Percentiles rank a stretch among this genome's conserved stretches.
Evolutionary conservation across 1,140 invertebrate species (phyloP).

Genomic region (Meloidogyne hapla): DNA sequence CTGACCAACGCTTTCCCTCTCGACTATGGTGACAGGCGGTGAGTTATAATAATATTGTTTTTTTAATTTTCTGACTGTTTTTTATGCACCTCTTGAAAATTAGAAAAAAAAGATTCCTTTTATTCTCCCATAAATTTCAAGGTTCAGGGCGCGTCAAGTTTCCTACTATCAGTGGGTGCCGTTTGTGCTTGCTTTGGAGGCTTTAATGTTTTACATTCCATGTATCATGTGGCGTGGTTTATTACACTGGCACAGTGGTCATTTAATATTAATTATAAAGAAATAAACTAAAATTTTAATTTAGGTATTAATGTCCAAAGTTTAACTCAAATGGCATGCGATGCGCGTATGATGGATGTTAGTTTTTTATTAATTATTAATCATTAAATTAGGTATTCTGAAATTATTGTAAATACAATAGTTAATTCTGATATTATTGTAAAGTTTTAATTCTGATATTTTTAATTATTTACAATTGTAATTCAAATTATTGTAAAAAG

Average conservation of each 20-base stretch:
- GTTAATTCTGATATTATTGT: too few species aligned
- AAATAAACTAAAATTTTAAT: slow-evolving; percentile 30
- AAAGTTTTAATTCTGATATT: too few species aligned
- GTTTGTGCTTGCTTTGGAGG: slow-evolving; percentile 66
- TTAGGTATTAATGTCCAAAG: slow-evolving; percentile 63
- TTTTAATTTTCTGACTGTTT: neutral
- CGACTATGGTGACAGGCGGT: slow-evolving; percentile 62
- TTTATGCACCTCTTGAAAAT: neutral
- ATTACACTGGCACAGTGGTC: slow-evolving; percentile 64
- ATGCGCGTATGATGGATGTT: slow-evolving; percentile 63
- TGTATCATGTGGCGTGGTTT: slow-evolving; percentile 67
- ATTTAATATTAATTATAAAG: neutral
- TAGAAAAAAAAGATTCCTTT: neutral
- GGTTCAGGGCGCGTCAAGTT: slow-evolving; percentile 60
- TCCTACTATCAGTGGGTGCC: slow-evolving; percentile 68
- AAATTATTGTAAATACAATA: neutral
- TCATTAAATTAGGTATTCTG: neutral
- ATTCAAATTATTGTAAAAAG: too few species aligned
- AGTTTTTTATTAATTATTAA: neutral
- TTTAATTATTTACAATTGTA: too few species aligned
- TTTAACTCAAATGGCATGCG: slow-evolving; percentile 64
- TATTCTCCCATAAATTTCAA: slow-evolving; percentile 22
- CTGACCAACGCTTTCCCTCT: slow-evolving; percentile 63
- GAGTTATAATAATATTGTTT: neutral
- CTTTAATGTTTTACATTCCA: slow-evolving; percentile 69